Evolutionary conservation across 2,888 invertebrate species (phyloP), one percentile per base, ranked within the genome.

Genomic region (Aleiodes alternator): DNA sequence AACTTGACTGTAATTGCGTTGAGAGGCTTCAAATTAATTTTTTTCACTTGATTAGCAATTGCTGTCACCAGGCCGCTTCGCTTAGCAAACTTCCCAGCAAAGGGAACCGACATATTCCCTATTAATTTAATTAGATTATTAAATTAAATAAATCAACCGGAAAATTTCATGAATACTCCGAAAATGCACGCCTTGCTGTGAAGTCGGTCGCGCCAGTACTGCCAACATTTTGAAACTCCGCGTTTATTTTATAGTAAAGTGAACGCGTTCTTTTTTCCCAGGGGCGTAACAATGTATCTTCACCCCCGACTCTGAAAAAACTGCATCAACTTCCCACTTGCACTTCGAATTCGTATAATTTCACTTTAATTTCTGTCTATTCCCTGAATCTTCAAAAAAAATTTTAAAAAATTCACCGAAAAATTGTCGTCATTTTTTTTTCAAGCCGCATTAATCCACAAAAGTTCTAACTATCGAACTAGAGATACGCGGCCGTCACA

Each of bases 1-100:
- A 97, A 96, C 90, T 94, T 93, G 70, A 96, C 93, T 70, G 93
- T 92, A 76, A 97, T 92, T 89, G 93, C 92, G 84, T 94, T 94
- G 0, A 95, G 94, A 57, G 95, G 95, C 88, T 95, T 95, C 76
- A 97, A 91, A 91, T 95, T 95, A 9, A 97, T 89, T 79, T 88
- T 84, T 86, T 91, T 93, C 72, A 96, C 83, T 89, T 96, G 94
- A 90, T 95, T 95, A 69, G 90, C 90, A 82, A 96, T 94, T 57
- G 96, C 95, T 84, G 94, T 93, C 69, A 93, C 91, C 73, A 95
- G 83, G 77, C 96, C 96, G 29, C 91, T 92, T 0, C 95, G 94
- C 82, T 93, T 92, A 80, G 90, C 90, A 79, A 94, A 87, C 56
- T 93, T 91, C 73, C 96, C 96, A 90, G 94, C 94, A 83, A 91